phyloP scores from a whole-genome alignment of 2,888 invertebrate species.

The Magallana nippona region DNA sequence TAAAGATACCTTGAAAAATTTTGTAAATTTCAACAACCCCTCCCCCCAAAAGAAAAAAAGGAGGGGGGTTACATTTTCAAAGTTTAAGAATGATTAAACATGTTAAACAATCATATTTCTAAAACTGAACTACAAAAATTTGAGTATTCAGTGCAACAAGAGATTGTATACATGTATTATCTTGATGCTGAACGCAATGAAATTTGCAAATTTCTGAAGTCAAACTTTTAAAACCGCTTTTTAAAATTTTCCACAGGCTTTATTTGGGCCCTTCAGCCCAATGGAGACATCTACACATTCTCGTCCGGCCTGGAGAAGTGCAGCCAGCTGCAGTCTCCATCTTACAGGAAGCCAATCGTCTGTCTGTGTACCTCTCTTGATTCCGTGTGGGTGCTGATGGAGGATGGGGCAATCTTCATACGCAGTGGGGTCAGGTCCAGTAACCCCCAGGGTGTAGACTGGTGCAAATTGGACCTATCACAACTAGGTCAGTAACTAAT shows the following conservation, averaged over 20 bases:
- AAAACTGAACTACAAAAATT: too few relatives aligned
- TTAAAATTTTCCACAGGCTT: slow-evolving; percentile 67
- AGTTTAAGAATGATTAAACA: too few relatives aligned
- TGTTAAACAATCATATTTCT: too few relatives aligned
- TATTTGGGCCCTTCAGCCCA: slow-evolving; percentile 80
- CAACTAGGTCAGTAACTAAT: slow-evolving; percentile 76
- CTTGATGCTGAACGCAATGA: too few relatives aligned
- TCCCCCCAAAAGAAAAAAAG: too few relatives aligned
- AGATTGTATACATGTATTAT: too few relatives aligned
- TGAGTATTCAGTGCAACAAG: too few relatives aligned
- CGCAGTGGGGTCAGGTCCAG: slow-evolving; percentile 80
- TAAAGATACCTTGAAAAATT: too few relatives aligned
- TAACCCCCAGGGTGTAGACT: slow-evolving; percentile 79
- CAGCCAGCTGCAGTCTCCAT: slow-evolving; percentile 55
- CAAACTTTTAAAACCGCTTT: too few relatives aligned
- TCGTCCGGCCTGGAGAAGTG: slow-evolving; percentile 67
- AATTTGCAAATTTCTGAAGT: too few relatives aligned
- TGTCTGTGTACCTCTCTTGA: slow-evolving; percentile 79
- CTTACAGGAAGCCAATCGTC: slow-evolving; percentile 56
- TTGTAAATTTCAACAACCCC: too few relatives aligned
- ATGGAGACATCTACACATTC: slow-evolving; percentile 79
- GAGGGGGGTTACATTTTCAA: too few relatives aligned
- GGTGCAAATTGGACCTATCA: slow-evolving; percentile 80
- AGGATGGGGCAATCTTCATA: slow-evolving; percentile 80
- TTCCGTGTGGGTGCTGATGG: slow-evolving; percentile 81